Evolutionary conservation across 2,888 invertebrate species (phyloP), one percentile per base, ranked within the genome.

Genomic region (Pandemis heparana): DNA sequence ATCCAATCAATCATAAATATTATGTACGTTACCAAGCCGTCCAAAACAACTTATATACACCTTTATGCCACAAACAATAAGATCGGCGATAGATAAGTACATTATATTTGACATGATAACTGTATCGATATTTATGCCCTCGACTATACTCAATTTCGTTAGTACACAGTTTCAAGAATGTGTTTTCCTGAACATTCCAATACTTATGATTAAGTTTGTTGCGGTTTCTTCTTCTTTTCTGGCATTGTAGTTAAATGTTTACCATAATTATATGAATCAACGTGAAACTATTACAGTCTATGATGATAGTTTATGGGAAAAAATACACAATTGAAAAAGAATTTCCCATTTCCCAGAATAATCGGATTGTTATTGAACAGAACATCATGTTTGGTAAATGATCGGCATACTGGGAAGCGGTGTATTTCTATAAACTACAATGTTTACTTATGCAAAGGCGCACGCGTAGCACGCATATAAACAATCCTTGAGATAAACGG

Each of bases 361-460:
- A 14, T 23, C 32, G 32, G 23, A 51, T 53, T 61, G 32, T 48
- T 74, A 70, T 63, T 61, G 53, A 69, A 56, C 68, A 46, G 51
- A 61, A 46, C 61, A 70, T 46, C 23, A 51, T 66, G 71, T 51
- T 68, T 71, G 16, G 66, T 62, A 67, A 53, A 61, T 72, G 48
- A 60, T 72, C 60, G 16, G 51, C n/a, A 43, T 66, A 70, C 70
- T 38, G 48, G 62, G 79, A 66, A 68, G 63, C 64, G 71, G 77
- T 32, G 23, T 79, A 80, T 80, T 82, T 80, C 75, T 81, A 80
- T 79, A 82, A 82, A 78, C 81, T 77, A 76, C 75, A 63, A 75
- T 82, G 83, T 86, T 86, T 85, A 82, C 80, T 82, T 79, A 38
- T 77, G 70, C 75, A 76, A 79, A 79, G 68, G 62, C 73, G 78